phyloP scores from a whole-genome alignment of 2,113 vertebrate species.

The Chlamydotis undulata region DNA sequence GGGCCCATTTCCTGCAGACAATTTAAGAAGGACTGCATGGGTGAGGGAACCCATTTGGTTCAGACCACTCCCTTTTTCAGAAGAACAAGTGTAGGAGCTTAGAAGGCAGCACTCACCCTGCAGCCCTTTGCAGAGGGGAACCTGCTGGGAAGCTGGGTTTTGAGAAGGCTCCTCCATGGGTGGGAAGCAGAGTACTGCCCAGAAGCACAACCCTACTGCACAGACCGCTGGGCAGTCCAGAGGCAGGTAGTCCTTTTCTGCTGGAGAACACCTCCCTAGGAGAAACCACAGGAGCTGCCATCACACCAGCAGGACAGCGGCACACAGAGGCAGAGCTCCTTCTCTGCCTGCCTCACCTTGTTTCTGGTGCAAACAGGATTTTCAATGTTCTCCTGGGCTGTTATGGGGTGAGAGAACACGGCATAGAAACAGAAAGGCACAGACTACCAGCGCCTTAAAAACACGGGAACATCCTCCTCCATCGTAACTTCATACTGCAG shows the following conservation, averaged over 20 bases:
- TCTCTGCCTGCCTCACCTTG: not conserved
- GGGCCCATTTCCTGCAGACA: not conserved
- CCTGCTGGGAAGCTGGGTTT: not conserved
- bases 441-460: not conserved
- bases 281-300: not conserved
- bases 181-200: fast-evolving
- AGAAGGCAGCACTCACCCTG: not conserved
- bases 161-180: not conserved
- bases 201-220: not conserved
- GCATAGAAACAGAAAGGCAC: not conserved
- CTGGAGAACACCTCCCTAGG: not conserved
- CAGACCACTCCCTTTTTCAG: not conserved
- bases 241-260: not conserved
- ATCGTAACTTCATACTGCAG: not conserved
- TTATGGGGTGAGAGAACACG: fast-evolving
- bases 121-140: not conserved
- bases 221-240: not conserved
- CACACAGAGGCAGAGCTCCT: not conserved
- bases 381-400: not conserved
- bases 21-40: not conserved
- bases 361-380: not conserved
- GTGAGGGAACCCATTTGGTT: not conserved
- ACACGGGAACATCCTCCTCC: not conserved
- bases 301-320: not conserved
- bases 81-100: not conserved